A percentile compares a stretch with the other conserved stretches of the same genome.
Evolutionary conservation across 2,113 vertebrate species (phyloP).

Genomic region (Garra rufa): DNA sequence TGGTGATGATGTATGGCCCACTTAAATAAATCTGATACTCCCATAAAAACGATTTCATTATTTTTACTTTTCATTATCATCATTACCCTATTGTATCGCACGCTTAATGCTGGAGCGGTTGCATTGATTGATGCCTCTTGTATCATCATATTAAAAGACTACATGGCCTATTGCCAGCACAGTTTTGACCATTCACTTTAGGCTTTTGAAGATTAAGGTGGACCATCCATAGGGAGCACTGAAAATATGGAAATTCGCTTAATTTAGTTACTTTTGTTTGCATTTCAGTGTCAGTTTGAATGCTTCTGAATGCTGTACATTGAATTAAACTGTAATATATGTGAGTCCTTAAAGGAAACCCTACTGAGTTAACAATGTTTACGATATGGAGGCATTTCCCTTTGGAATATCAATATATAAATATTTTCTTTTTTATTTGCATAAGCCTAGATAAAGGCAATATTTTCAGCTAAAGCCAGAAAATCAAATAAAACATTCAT

Average conservation of each 20-base stretch:
- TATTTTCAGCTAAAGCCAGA: neutral
- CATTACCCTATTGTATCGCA: slow-evolving; percentile 54
- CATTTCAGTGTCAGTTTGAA: slow-evolving; percentile 78
- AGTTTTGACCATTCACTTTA: slow-evolving; percentile 69
- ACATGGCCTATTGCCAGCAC: slow-evolving; percentile 19
- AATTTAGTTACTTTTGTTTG: slow-evolving; percentile 89
- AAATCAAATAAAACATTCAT: neutral
- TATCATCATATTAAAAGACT: slow-evolving; percentile 51
- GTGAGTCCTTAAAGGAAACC: slow-evolving; percentile 82
- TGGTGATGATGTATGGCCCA: slow-evolving; percentile 86
- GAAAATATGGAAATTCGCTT: slow-evolving; percentile 85
- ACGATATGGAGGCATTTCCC: slow-evolving; percentile 80
- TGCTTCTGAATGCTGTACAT: slow-evolving; percentile 82
- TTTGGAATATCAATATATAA: neutral
- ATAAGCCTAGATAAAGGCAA: neutral
- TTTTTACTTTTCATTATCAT: slow-evolving; percentile 58
- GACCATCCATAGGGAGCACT: slow-evolving; percentile 85
- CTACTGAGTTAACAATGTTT: slow-evolving; percentile 71
- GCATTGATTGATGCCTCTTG: slow-evolving; percentile 84
- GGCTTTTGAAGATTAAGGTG: slow-evolving; percentile 87
- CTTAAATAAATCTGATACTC: slow-evolving; percentile 86
- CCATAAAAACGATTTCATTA: slow-evolving; percentile 71
- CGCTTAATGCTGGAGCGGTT: slow-evolving; percentile 85
- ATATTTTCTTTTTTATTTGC: neutral
- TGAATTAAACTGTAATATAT: slow-evolving; percentile 85